Evolutionary conservation across 2,888 invertebrate species (phyloP).

Genomic region (Caenorhabditis angaria): DNA sequence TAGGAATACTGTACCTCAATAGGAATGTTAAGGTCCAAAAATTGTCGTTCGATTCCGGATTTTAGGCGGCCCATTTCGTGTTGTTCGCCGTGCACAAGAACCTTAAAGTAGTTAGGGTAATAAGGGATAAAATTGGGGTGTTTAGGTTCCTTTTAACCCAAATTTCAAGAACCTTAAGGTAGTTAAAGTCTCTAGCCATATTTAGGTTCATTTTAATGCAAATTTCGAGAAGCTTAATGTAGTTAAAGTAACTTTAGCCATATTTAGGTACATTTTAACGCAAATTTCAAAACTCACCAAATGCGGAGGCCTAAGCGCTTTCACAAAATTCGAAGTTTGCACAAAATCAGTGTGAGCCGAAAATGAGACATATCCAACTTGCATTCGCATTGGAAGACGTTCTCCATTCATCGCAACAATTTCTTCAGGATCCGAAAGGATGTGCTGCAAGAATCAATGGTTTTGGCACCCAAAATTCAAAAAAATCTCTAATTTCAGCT

Average conservation of each 20-base stretch:
- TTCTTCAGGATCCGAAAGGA: slow-evolving; percentile 96
- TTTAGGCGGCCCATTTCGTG: slow-evolving; percentile 98
- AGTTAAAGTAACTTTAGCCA: no score
- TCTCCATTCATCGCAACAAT: slow-evolving; percentile 93
- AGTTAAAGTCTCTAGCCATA: no score
- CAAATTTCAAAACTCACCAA: slow-evolving; percentile 79
- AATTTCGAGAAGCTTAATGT: no score
- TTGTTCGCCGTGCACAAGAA: slow-evolving; percentile 97
- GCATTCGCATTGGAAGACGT: slow-evolving; percentile 82
- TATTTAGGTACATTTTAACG: no score
- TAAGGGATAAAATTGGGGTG: neutral
- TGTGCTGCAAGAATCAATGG: slow-evolving; percentile 75
- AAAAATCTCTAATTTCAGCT: slow-evolving; percentile 34
- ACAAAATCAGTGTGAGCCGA: slow-evolving; percentile 98
- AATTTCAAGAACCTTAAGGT: no score
- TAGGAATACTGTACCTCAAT: slow-evolving; percentile 41
- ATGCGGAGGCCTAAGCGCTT: slow-evolving; percentile 91
- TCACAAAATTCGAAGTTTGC: slow-evolving; percentile 95
- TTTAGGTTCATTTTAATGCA: no score
- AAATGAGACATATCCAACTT: slow-evolving; percentile 95
- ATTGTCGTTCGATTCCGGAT: slow-evolving; percentile 90
- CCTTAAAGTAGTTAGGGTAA: neutral
- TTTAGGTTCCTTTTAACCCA: slow-evolving; percentile 72
- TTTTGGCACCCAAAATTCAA: slow-evolving; percentile 5
- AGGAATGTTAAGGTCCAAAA: slow-evolving; percentile 80